Evolutionary conservation across 2,888 invertebrate genomes (phyloP), one percentile per base, ranked within the genome.

Genomic region (Ommatoiulus sabulosus): DNA sequence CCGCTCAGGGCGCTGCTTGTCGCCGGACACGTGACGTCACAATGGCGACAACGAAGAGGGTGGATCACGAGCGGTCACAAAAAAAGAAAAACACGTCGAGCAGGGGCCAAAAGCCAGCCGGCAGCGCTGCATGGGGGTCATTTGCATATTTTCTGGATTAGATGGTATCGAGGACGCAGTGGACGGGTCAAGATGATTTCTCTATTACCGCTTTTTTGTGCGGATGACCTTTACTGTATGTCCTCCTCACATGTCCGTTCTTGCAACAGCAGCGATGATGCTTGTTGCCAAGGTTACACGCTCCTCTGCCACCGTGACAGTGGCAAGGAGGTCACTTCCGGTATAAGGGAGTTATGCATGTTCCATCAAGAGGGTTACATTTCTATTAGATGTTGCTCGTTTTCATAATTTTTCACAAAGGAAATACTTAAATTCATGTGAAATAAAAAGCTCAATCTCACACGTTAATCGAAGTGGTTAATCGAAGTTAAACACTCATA

Each of bases 1-100:
- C 44, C 85, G 85, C 43, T 44, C 43, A 44, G 43, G 85, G 44
- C 44, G n/a, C 35, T 44, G 43, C 20, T 85, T 5, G n/a, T n/a
- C 5, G 43, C 43, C 3, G 85, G 85, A 43, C 85, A 85, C 85
- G 85, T 85, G 85, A 85, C 85, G 85, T 85, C 85, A 85, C 85
- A 85, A 85, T 85, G 85, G 85, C 44, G 85, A 43, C 85, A 85
- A 85, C 44, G 85, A 85, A 85, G 85, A 43, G 85, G 85, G 43
- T 85, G 85, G 85, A 43, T 85, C 85, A 17, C 20, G 63, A 20
- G 63, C 63, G 63, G 63, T 20, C 63, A 63, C 63, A n/a, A 63
- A 63, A 63, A 63, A 63, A 35, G 35, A 35, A 20, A 20, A 48
- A 48, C 48, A 63, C 20, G 63, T 57, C 57, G 8, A 63, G 20